Base-by-base conservation (phyloP, 2,888 invertebrate species). In the Galeopsomyia nigrocyanea region DNA sequence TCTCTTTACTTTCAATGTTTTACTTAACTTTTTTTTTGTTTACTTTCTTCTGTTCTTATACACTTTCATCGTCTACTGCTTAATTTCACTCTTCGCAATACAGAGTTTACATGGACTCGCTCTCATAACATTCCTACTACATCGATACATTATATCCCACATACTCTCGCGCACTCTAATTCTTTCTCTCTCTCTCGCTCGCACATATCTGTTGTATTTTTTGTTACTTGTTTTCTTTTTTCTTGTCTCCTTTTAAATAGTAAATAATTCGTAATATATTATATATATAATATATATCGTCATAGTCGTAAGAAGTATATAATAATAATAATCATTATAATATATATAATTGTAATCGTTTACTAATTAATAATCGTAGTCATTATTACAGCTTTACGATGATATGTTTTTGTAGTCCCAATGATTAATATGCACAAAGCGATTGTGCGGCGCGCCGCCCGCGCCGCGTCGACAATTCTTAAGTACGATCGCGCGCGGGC, bases 361-460 rank as follows among this genome's bases (percentile, higher is more conserved):
- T 73, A 56, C 72, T 77, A 74, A 77, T 77, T 77, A 75, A 70
- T 75, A 78, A 78, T 79, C 77, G 77, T 86, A 86, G 83, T 79
- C 76, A 79, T 79, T 39, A 39, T 39, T 83, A 82, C 78, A 82
- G 71, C 68, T 73, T 73, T 83, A 84, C 80, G 84, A 84, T 86
- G 86, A 86, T 86, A 86, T 86, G 86, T 79, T 86, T 84, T 86
- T 86, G 86, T 86, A 86, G 86, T 86, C 86, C 86, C 86, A 85
- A 86, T 86, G 85, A 86, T 85, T 85, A 86, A 85, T 86, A 85
- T 84, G 86, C 86, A 86, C 86, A n/a, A n/a, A n/a, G 77, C 76
- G 67, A 80, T 84, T 83, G 85, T 85, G 85, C 85, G 82, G 83
- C 82, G 82, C 75, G 81, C 82, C 78, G 73, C 75, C 70, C 75